Conservation (phyloP, 2,888 invertebrate genomes). For the Euplexia lucipara region DNA sequence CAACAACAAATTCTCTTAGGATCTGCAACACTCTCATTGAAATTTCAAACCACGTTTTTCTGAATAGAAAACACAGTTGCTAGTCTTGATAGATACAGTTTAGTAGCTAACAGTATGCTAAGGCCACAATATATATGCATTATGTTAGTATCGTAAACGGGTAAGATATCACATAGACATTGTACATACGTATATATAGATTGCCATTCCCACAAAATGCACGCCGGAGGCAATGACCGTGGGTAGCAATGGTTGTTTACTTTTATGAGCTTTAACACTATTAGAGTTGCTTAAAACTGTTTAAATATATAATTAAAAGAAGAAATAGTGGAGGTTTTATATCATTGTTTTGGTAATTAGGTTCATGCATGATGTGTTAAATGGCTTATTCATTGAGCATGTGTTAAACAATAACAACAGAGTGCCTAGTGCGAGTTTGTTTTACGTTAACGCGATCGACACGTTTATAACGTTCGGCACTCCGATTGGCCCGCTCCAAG, state of each 20-base stretch:
- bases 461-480: no score
- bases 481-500: no score
- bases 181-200: slow-evolving; percentile 18
- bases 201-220: slow-evolving; percentile 41
- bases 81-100: slow-evolving; percentile 48
- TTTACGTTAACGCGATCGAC: no score
- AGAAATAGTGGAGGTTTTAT: not conserved
- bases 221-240: slow-evolving; percentile 54
- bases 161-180: slow-evolving; percentile 25
- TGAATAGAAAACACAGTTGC: slow-evolving; percentile 36
- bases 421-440: no score
- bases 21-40: slow-evolving; percentile 26
- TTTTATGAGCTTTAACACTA: slow-evolving; percentile 32
- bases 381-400: no score
- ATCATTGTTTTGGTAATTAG: slow-evolving; percentile 14
- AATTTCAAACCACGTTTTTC: slow-evolving; percentile 46
- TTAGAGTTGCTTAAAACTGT: slow-evolving; percentile 33
- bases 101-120: slow-evolving; percentile 42
- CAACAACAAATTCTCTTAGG: slow-evolving; percentile 21
- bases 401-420: no score
- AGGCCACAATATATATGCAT: slow-evolving; percentile 51
- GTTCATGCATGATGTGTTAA: not conserved
- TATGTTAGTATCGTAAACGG: slow-evolving; percentile 45
- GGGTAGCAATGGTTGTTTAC: slow-evolving; percentile 46
- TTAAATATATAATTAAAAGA: slow-evolving; percentile 24